These are phyloP conservation scores for Brachionus paranguensis DNA, from an alignment of 1,140 invertebrate genomes.

Conservation along the genomic window DNA sequence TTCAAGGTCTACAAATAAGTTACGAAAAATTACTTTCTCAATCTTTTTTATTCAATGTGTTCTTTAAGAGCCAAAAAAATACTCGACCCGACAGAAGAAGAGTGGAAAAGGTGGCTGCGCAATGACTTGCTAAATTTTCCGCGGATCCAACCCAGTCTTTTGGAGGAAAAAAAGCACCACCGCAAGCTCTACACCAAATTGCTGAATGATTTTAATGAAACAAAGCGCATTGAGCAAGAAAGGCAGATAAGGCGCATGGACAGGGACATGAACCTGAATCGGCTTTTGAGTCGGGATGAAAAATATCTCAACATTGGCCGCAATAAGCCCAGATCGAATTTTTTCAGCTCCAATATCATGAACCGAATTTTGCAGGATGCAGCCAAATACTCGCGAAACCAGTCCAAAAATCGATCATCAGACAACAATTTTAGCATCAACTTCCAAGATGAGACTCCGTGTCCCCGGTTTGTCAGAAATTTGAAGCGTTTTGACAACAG, in stretches of 20 bases:
- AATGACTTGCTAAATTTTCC: not conserved
- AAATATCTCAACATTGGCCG: slow-evolving; percentile 11
- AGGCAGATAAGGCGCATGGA: not conserved
- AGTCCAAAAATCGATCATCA: not conserved
- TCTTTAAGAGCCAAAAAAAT: not conserved
- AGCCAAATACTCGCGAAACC: not conserved
- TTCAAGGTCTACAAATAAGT: slow-evolving; percentile 1
- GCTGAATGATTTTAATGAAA: not conserved
- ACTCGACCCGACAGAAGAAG: not conserved
- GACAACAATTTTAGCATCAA: not conserved
- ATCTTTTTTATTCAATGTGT: not conserved
- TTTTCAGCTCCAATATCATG: slow-evolving; percentile 2
- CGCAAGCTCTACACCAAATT: not conserved
- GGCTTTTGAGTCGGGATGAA: not conserved
- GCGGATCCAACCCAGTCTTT: not conserved
- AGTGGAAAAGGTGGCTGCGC: not conserved
- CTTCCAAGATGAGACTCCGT: slow-evolving; percentile 1
- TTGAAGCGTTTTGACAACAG: not conserved
- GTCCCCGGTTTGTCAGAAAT: not conserved
- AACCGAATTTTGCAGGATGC: not conserved
- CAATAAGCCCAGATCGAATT: slow-evolving; percentile 11
- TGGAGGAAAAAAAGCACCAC: not conserved
- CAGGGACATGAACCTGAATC: slow-evolving; percentile 21
- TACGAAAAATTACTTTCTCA: not conserved
- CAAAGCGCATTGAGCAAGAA: not conserved